Conservation (phyloP, 2,888 invertebrate species). For the Leptinotarsa rubiginosa region DNA sequence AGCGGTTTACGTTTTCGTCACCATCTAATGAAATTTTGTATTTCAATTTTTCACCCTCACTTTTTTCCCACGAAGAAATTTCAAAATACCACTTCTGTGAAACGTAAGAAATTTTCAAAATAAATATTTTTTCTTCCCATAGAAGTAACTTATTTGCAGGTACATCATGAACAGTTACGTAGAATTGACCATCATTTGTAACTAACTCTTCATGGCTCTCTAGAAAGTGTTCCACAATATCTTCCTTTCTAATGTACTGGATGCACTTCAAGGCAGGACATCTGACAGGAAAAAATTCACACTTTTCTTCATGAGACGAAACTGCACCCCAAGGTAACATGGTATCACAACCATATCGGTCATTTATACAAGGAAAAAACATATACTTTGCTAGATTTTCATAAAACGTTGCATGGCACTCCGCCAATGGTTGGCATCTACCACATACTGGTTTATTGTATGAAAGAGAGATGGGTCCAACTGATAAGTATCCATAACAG, state of each 20-base stretch:
- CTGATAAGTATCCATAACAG: conserved; percentile 16
- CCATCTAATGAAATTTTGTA: conserved; percentile 1
- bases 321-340: conserved; percentile 3
- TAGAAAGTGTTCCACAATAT: background rate
- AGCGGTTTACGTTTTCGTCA: background rate
- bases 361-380: conserved; percentile 25
- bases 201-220: background rate
- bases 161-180: background rate
- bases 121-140: background rate
- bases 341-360: conserved; percentile 7
- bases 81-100: background rate
- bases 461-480: background rate
- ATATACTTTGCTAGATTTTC: conserved; percentile 15
- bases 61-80: background rate
- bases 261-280: conserved; percentile 13
- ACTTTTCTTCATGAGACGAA: background rate
- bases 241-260: background rate
- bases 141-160: background rate
- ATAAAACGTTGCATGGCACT: background rate
- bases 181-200: background rate
- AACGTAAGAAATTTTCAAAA: background rate
- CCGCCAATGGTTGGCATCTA: background rate
- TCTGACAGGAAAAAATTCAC: background rate
- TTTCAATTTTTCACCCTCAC: background rate
- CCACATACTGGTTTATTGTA: background rate